These are phyloP conservation scores for Reinhardtius hippoglossoides DNA, from an alignment of 2,113 vertebrate genomes.

Conservation along the genomic window DNA sequence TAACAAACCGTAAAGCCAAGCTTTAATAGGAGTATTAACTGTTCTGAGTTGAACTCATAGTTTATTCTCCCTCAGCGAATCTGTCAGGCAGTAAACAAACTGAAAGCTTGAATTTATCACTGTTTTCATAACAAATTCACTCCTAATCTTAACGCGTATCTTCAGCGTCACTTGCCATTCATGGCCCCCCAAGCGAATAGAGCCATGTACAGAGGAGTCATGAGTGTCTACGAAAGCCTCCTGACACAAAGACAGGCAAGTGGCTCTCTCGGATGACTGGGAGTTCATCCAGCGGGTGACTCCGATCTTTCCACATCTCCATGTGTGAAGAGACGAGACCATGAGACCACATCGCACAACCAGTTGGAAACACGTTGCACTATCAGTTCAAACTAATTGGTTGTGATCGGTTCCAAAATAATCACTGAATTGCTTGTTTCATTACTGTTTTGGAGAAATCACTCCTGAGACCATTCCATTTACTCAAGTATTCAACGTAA, in stretches of 20 bases:
- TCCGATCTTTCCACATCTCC: background rate
- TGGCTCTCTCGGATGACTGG: background rate
- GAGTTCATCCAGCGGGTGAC: background rate
- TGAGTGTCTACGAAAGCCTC: slow-evolving; percentile 17
- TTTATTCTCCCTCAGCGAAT: slow-evolving; percentile 45
- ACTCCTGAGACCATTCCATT: background rate
- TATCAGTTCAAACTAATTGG: background rate
- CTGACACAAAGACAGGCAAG: background rate
- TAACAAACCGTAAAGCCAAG: slow-evolving; percentile 56
- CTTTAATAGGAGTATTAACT: slow-evolving; percentile 70
- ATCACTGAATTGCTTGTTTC: background rate
- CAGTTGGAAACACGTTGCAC: background rate
- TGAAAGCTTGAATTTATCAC: slow-evolving; percentile 55
- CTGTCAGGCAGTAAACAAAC: slow-evolving; percentile 40
- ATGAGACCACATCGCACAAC: slow-evolving; percentile 6
- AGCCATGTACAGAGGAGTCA: background rate
- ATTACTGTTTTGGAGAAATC: background rate
- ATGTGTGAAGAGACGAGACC: slow-evolving; percentile 10
- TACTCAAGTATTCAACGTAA: background rate
- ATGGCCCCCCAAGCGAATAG: background rate
- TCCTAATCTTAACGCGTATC: slow-evolving; percentile 56
- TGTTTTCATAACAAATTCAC: slow-evolving; percentile 68
- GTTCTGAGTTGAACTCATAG: slow-evolving; percentile 53
- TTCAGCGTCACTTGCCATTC: slow-evolving; percentile 37
- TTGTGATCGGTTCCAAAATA: background rate